A percentile compares a stretch with the other conserved stretches of the same genome.
Conservation (phyloP, 2,888 invertebrate genomes). For the Idaea straminata region DNA sequence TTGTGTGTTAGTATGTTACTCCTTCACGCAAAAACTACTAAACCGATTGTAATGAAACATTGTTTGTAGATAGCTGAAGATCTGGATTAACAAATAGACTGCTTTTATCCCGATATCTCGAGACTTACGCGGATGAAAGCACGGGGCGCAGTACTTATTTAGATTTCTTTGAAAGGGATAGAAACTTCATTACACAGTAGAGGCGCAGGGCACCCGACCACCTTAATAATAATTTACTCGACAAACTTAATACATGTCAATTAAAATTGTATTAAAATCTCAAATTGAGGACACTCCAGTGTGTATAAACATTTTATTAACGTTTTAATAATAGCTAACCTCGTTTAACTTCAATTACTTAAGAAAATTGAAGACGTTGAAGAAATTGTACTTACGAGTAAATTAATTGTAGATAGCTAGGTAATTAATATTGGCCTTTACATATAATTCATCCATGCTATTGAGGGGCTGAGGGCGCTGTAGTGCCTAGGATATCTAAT, state of each 20-base stretch:
- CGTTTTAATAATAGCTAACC: conserved; percentile 57
- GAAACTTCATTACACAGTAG: background rate
- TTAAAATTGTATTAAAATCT: conserved; percentile 74
- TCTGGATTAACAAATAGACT: too few relatives aligned
- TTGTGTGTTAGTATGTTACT: too few relatives aligned
- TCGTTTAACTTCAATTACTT: conserved; percentile 14
- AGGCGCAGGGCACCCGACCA: conserved; percentile 46
- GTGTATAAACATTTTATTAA: conserved; percentile 64
- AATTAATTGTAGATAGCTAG: background rate
- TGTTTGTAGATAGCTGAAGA: too few relatives aligned
- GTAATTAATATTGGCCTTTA: background rate
- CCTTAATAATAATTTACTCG: conserved; percentile 75
- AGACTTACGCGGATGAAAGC: too few relatives aligned
- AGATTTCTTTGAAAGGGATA: background rate
- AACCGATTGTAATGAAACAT: too few relatives aligned
- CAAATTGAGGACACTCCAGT: conserved; percentile 55
- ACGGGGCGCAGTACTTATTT: too few relatives aligned
- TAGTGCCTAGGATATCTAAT: too few relatives aligned
- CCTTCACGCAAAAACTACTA: too few relatives aligned
- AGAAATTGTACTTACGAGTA: background rate
- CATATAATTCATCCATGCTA: too few relatives aligned
- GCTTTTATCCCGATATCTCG: too few relatives aligned
- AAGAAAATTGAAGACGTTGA: background rate
- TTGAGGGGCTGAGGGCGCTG: too few relatives aligned
- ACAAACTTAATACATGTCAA: conserved; percentile 76